Evolutionary conservation across 2,113 vertebrate species (phyloP), one percentile per base, ranked within the genome.

Genomic region (Corydoras maculifer): DNA sequence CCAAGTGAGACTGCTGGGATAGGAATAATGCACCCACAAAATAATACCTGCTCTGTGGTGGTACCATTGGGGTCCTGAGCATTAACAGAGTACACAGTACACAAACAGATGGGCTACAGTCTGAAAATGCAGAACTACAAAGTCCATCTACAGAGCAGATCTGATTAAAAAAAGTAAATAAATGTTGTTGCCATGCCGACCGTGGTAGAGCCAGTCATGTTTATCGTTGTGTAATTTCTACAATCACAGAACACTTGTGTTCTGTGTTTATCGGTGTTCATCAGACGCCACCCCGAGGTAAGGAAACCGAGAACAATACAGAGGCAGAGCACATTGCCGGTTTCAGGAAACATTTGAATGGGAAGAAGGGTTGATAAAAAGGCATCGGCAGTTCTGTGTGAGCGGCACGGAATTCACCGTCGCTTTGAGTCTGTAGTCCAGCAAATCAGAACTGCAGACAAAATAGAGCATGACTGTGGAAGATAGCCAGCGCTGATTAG

Each of bases 271-370:
- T 30, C 5, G 3, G 43, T 64, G 62, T 25, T 64, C 7, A 64
- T 64, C 18, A 18, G 49, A 30, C 8, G 29, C 49, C 63, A 65
- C 63, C 50, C 48, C 14, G 51, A 55, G 65, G 51, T 32, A 30
- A 67, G 65, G 65, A 67, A 67, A 55, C 30, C 51, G 8, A 32
- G 13, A 67, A 67, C 65, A 67, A 67, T 67, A 67, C 54, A 11
- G 29, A 55, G 53, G 25, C 51, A 55, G 53, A 67, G 65, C 29
- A 55, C 65, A 67, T 15, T 67, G 65, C 51, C 51, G n/a, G 29
- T 67, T 55, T 29, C 65, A 49, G 12, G 13, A 10, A 67, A 67
- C 9, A 29, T 13, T 67, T 30, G 31, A 67, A 67, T 15, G 65
- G 65, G 14, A 51, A 54, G 25, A 32, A 55, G 53, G 65, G 65